Percentiles rank a stretch among this genome's conserved stretches.
Evolutionary conservation across 2,113 vertebrate genomes (phyloP).

Genomic region (Chinchilla lanigera): DNA sequence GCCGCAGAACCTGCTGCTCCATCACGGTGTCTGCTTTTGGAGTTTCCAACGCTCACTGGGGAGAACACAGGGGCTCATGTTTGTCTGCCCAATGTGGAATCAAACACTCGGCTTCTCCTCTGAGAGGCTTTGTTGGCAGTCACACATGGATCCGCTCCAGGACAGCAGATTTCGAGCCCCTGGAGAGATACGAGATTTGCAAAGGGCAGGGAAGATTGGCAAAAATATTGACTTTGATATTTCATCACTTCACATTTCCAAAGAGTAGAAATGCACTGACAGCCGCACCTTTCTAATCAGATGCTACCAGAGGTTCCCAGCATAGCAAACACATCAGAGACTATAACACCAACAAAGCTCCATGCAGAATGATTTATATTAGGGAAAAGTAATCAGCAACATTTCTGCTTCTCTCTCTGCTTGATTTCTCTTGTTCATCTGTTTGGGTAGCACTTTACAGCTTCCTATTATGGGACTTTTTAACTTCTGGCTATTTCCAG

Average conservation of each 20-base stretch:
- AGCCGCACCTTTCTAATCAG: constrained; percentile 83
- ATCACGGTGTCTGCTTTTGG: constrained; percentile 76
- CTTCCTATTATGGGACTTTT: constrained; percentile 35
- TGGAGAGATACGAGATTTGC: constrained; percentile 79
- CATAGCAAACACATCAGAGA: constrained; percentile 54
- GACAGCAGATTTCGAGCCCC: constrained; percentile 84
- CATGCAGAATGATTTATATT: constrained; percentile 66
- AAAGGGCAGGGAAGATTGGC: constrained; percentile 84
- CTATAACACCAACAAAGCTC: constrained; percentile 41
- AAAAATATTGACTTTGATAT: constrained; percentile 87
- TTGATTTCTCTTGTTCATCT: constrained; percentile 59
- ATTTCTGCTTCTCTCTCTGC: constrained; percentile 55
- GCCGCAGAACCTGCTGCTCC: background rate
- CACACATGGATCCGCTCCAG: constrained; percentile 85
- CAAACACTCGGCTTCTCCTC: constrained; percentile 83
- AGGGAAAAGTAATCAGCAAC: constrained; percentile 76
- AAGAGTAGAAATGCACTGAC: constrained; percentile 76
- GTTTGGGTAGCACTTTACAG: constrained; percentile 31
- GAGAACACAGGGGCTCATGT: constrained; percentile 83
- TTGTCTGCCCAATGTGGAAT: constrained; percentile 84
- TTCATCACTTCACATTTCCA: constrained; percentile 82
- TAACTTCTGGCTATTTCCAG: constrained; percentile 56
- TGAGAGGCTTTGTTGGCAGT: constrained; percentile 85
- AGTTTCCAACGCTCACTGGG: constrained; percentile 80
- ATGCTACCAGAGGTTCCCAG: constrained; percentile 74